Evolutionary conservation across 2,888 invertebrate species (phyloP), one percentile per base, ranked within the genome.

Genomic region (Cataglyphis altisquamis): DNA sequence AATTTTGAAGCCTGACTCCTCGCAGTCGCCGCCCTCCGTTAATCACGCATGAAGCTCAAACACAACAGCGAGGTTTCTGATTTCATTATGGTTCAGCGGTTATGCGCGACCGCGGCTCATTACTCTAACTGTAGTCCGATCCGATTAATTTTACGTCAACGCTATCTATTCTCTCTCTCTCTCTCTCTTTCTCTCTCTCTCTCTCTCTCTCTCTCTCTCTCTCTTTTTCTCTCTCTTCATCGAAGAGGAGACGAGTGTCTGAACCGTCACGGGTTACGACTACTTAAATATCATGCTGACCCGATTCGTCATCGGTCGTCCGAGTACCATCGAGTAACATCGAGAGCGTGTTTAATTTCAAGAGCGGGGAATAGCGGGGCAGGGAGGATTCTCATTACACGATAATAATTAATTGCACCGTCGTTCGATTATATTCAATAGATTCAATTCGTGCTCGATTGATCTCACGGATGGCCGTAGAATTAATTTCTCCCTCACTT

Each of bases 81-180:
- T 70, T 70, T 78, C 70, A 78, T 78, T 78, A 78, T 21, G 57
- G 45, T 45, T 60, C 60, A 68, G 70, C 57, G 70, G 70, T 78
- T 32, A 25, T 45, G 60, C 36, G 60, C 45, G 18, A 60, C 70
- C 78, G 57, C 78, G 18, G 45, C 78, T 78, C 78, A 36, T 78
- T 78, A 78, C 70, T 60, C 45, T 60, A 36, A 18, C 25, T 57
- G 68, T 45, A 32, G 39, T 39, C 32, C 57, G 70, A 70, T 68
- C 68, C 45, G 70, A 78, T 70, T 78, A 78, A 78, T 70, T 45
- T 70, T 78, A 68, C 70, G 36, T 70, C 78, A 70, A 60, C 29
- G 39, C 6, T 36, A 52, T 18, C 41, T 32, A n/a, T 67, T 75
- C 52, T 36, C 67, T 68, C 8, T 18, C 29, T 48, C 25, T 48